Base-by-base conservation (phyloP, 1,140 invertebrate species). In the Platyura marginata region DNA sequence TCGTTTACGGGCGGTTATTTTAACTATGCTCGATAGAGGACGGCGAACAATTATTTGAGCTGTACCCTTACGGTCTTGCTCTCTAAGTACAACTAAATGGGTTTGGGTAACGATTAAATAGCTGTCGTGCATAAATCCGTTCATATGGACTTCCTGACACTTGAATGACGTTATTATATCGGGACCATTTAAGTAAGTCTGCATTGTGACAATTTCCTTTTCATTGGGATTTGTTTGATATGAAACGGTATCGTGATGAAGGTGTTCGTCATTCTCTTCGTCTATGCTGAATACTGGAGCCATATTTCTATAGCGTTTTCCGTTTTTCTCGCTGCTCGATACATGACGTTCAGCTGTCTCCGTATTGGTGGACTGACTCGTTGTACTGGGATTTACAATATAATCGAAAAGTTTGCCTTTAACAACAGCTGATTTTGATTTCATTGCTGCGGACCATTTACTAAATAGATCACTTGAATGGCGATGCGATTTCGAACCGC, bases 241-340 rank as follows among this genome's bases (percentile, higher is more conserved):
- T 43, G 47, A 49, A 21, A 48, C 40, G 21, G 51, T 49, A 44
- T 64, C 57, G 1, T 62, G 59, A 20, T 61, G 60, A 3, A 66
- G 52, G 19, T 60, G 57, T 44, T 72, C 71, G 58, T 90, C 86
- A 50, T 86, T 78, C 53, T 93, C 88, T 57, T 94, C 89, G 52
- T 89, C 88, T 52, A 98, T 93, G 58, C 86, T 90, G 57, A 98
- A 98, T 1, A 96, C 85, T 21, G 89, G 87, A 1, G 81, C 81
- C 44, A 87, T 79, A 61, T 89, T 89, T 53, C 86, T 72, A 60
- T 93, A 92, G 35, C 83, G 72, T 69, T 85, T 86, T n/a, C 84
- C 83, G 51, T 77, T 74, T 52, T 94, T 89, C 29, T 59, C 59
- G 49, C 66, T 69, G 48, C 75, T 80, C 40, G 78, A 79, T 10